Percentiles rank a stretch among this genome's conserved stretches.
phyloP scores from a whole-genome alignment of 2,888 invertebrate species.

The Mythimna impura region DNA sequence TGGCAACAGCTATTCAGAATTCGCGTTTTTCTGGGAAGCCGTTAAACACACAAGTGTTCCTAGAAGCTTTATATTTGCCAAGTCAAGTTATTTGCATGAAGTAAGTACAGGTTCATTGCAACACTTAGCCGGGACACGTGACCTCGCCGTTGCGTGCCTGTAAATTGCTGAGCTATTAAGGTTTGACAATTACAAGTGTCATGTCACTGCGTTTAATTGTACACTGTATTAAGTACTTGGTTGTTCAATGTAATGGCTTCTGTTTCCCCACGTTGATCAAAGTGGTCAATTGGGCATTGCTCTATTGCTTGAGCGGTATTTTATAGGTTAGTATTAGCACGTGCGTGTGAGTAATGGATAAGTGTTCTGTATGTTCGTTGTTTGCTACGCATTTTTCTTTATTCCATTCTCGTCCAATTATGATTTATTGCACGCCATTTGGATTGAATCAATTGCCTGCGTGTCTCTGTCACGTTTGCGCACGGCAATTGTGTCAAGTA shows the following conservation, averaged over 20 bases:
- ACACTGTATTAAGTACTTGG: conserved; percentile 17
- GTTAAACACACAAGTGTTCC: conserved; percentile 25
- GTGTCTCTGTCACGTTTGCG: conserved; percentile 9
- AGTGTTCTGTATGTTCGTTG: not conserved
- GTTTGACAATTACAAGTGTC: conserved; percentile 42
- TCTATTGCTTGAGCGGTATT: not conserved
- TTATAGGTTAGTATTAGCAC: not conserved
- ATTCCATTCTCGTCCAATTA: conserved; percentile 8
- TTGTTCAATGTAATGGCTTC: conserved; percentile 36
- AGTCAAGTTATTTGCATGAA: conserved; percentile 23
- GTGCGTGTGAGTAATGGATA: not conserved
- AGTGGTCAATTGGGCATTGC: conserved; percentile 17
- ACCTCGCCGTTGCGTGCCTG: conserved; percentile 46
- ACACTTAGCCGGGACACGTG: conserved; percentile 43
- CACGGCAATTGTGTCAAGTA: conserved; percentile 34
- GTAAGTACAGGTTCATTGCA: conserved; percentile 41
- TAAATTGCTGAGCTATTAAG: conserved; percentile 46
- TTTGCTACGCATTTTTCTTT: conserved; percentile 13
- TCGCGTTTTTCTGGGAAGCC: not conserved
- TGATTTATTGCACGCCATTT: conserved; percentile 17
- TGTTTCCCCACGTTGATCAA: conserved; percentile 11
- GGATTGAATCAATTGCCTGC: conserved; percentile 17
- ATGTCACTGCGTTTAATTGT: conserved; percentile 49
- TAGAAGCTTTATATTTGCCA: conserved; percentile 20
- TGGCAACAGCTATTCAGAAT: conserved; percentile 17